Evolutionary conservation across 1,140 invertebrate genomes (phyloP).

Genomic region (Chionoecetes opilio): DNA sequence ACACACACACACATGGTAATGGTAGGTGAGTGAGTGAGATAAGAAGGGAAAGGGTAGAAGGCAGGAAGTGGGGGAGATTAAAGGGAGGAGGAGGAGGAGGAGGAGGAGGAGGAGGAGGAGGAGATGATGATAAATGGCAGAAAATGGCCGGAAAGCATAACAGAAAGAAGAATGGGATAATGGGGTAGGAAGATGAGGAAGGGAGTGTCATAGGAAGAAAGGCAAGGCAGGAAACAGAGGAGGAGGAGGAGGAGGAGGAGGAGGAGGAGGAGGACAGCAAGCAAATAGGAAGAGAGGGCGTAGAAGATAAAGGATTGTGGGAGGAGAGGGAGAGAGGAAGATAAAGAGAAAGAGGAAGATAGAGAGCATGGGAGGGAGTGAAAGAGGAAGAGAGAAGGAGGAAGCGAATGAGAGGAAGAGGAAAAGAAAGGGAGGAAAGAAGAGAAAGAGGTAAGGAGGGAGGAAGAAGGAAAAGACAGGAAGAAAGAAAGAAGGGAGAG

Average conservation of each 20-base stretch:
- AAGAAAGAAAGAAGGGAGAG: neutral
- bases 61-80: neutral
- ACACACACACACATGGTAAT: neutral
- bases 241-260: neutral
- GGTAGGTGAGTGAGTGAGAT: neutral
- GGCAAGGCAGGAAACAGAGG: neutral
- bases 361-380: neutral
- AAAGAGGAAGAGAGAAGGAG: neutral
- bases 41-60: neutral
- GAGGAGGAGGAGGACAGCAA: neutral
- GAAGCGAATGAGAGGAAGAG: no score
- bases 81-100: neutral
- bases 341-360: neutral
- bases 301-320: neutral
- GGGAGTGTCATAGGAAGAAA: no score
- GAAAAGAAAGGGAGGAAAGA: neutral
- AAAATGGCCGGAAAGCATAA: no score
- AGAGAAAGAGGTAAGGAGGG: neutral
- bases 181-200: no score
- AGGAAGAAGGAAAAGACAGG: neutral
- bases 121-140: neutral
- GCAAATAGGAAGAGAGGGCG: neutral
- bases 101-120: slow-evolving; percentile 39
- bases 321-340: neutral
- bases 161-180: no score